Conservation (phyloP, 2,888 invertebrate species). For the Saturnia japonica region DNA sequence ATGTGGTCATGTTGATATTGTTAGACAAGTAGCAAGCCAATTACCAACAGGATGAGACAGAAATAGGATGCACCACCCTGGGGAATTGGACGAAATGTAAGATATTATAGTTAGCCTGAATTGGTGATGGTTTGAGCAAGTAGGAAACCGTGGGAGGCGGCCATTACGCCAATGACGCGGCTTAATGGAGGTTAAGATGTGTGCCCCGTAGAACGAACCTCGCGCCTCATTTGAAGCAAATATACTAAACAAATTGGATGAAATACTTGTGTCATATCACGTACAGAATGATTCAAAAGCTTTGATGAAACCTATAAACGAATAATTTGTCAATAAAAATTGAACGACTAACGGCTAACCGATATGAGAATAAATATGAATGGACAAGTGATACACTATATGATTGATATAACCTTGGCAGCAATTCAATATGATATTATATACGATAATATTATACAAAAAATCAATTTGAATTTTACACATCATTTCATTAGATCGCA, state of each 20-base stretch:
- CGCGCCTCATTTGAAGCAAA: constrained; percentile 65
- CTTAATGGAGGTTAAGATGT: constrained; percentile 79
- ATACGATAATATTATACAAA: neutral
- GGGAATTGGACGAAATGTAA: constrained; percentile 48
- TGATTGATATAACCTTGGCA: neutral
- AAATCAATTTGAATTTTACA: neutral
- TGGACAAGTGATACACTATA: neutral
- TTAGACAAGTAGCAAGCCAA: constrained; percentile 33
- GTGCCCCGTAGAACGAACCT: constrained; percentile 66
- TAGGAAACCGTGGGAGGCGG: constrained; percentile 73
- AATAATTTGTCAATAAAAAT: constrained; percentile 14
- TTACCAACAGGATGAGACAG: constrained; percentile 34
- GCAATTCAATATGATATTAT: neutral
- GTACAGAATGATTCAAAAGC: constrained; percentile 23
- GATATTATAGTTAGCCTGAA: constrained; percentile 59
- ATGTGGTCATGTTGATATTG: constrained; percentile 28
- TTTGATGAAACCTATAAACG: constrained; percentile 13
- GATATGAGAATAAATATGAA: neutral
- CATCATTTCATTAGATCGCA: neutral
- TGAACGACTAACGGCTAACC: neutral
- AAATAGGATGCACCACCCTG: constrained; percentile 53
- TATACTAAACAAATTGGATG: constrained; percentile 61
- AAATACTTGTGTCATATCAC: constrained; percentile 39
- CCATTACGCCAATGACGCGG: constrained; percentile 61
- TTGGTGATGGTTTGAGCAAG: constrained; percentile 53